Conservation (phyloP, 2,797 vertebrate species). For the Leptoclinus maculatus region DNA sequence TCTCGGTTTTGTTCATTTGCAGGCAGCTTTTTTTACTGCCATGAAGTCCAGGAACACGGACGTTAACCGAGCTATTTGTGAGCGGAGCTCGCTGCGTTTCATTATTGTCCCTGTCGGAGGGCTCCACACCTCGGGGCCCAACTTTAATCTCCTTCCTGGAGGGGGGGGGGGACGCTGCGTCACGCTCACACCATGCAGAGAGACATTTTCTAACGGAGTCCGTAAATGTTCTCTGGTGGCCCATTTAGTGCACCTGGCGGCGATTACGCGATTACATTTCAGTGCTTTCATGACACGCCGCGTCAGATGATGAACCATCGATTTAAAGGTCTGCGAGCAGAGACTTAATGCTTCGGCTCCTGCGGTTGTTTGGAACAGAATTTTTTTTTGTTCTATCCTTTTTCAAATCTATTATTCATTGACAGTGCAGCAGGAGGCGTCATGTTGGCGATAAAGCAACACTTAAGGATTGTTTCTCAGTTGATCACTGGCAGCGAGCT, state of each 20-base stretch:
- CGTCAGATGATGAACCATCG: slow-evolving; percentile 45
- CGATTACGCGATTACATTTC: slow-evolving; percentile 46
- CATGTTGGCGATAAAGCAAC: slow-evolving; percentile 13
- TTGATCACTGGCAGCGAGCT: slow-evolving; percentile 1
- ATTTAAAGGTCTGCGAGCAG: slow-evolving; percentile 44
- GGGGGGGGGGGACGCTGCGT: slow-evolving; percentile 36
- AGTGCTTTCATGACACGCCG: slow-evolving; percentile 45
- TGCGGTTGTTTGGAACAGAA: slow-evolving; percentile 1
- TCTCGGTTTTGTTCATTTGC: background rate
- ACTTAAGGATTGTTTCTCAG: slow-evolving; percentile 7
- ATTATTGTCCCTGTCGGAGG: slow-evolving; percentile 77
- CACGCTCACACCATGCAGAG: slow-evolving; percentile 45
- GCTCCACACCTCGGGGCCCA: slow-evolving; percentile 53
- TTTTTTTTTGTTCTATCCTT: slow-evolving; percentile 38
- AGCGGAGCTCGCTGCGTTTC: slow-evolving; percentile 62
- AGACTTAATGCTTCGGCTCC: slow-evolving; percentile 26
- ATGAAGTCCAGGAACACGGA: slow-evolving; percentile 14
- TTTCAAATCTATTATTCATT: slow-evolving; percentile 55
- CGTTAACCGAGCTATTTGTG: slow-evolving; percentile 41
- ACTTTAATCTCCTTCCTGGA: slow-evolving; percentile 53
- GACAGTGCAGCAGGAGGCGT: background rate
- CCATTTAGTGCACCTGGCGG: slow-evolving; percentile 43
- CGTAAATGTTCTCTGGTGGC: slow-evolving; percentile 52
- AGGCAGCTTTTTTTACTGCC: background rate
- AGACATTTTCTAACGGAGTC: slow-evolving; percentile 44